Conservation (phyloP, 2,888 invertebrate genomes). For the Sinohyriopsis cumingii region DNA sequence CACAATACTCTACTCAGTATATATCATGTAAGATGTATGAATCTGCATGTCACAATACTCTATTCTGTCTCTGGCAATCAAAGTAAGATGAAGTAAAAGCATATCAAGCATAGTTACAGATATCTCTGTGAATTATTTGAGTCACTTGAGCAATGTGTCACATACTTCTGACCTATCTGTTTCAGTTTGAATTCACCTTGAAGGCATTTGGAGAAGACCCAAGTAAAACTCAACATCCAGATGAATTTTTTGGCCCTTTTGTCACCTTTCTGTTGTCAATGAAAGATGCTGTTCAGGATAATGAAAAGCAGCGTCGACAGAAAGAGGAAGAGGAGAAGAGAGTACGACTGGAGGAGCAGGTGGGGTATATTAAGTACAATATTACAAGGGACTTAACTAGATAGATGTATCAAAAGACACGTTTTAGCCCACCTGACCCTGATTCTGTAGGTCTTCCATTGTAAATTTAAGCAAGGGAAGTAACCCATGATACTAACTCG, state of each 20-base stretch:
- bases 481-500: too few species aligned
- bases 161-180: slow-evolving; percentile 5
- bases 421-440: background rate
- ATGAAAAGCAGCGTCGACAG: slow-evolving; percentile 86
- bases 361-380: slow-evolving; percentile 53
- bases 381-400: background rate
- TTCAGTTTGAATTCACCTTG: slow-evolving; percentile 88
- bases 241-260: slow-evolving; percentile 94
- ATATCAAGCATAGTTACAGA: too few species aligned
- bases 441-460: background rate
- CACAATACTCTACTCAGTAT: too few species aligned
- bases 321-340: slow-evolving; percentile 93
- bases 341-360: slow-evolving; percentile 90
- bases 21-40: too few species aligned
- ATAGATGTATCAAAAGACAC: background rate
- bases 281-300: slow-evolving; percentile 88
- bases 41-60: too few species aligned
- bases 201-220: slow-evolving; percentile 95
- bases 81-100: too few species aligned
- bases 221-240: slow-evolving; percentile 82
- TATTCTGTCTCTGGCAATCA: too few species aligned
- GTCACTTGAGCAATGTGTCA: too few species aligned
- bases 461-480: background rate
- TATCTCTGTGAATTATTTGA: too few species aligned
- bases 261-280: slow-evolving; percentile 89